These are phyloP conservation scores for Epinotia bilunana DNA, from an alignment of 2,888 invertebrate species.

Conservation along the genomic window DNA sequence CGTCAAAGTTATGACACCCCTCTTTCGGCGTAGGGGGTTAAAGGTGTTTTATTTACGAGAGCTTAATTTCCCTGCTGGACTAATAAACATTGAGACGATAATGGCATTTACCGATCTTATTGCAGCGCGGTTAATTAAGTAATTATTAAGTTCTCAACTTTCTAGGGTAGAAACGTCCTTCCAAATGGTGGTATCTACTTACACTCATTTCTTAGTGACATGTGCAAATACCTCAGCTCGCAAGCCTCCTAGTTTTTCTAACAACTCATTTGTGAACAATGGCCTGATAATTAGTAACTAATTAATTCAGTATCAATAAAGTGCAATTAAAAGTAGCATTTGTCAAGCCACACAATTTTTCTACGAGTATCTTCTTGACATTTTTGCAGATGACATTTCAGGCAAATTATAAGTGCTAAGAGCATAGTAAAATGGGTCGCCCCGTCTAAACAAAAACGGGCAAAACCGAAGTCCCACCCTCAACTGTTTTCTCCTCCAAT, in stretches of 20 bases:
- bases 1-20: too few species aligned
- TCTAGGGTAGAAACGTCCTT: not conserved
- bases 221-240: conserved; percentile 19
- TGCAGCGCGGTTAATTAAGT: not conserved
- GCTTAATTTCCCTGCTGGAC: not conserved
- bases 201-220: conserved; percentile 11
- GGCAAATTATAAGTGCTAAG: conserved; percentile 15
- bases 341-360: conserved; percentile 6
- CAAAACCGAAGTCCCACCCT: too few species aligned
- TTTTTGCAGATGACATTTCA: conserved; percentile 4
- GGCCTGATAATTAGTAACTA: conserved; percentile 18
- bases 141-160: not conserved
- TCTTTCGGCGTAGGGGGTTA: too few species aligned
- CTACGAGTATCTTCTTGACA: not conserved
- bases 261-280: conserved; percentile 31
- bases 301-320: conserved; percentile 15
- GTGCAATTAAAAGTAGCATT: conserved; percentile 18
- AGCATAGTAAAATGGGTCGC: too few species aligned
- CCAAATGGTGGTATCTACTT: not conserved
- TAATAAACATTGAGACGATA: not conserved
- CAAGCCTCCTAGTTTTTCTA: conserved; percentile 1
- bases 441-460: too few species aligned
- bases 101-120: not conserved
- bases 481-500: too few species aligned
- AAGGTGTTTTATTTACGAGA: too few species aligned